phyloP scores from a whole-genome alignment of 2,888 invertebrate genomes.

The Thera obeliscata region DNA sequence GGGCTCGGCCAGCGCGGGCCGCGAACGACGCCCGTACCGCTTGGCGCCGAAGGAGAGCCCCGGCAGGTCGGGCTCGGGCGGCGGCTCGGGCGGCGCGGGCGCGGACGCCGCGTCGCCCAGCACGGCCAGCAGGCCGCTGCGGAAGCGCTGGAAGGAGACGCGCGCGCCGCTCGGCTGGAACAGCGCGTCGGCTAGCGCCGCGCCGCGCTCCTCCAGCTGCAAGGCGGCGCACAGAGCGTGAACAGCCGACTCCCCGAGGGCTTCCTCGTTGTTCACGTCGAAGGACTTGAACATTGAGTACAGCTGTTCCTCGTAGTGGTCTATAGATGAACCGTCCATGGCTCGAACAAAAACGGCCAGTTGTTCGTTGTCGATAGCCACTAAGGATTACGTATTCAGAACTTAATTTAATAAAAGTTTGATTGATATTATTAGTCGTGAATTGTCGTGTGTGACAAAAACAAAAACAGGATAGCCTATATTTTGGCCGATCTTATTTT shows the following conservation, averaged over 20 bases:
- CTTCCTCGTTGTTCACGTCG: slow-evolving; percentile 88
- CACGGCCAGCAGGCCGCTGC: slow-evolving; percentile 89
- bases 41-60: slow-evolving; percentile 90
- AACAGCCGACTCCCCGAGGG: slow-evolving; percentile 87
- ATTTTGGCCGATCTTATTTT: too few species aligned
- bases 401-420: too few species aligned
- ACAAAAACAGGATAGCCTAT: too few species aligned
- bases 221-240: slow-evolving; percentile 89
- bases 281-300: slow-evolving; percentile 92
- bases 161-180: slow-evolving; percentile 70
- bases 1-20: slow-evolving; percentile 77
- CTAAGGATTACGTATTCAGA: background rate
- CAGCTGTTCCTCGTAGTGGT: slow-evolving; percentile 93
- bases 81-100: slow-evolving; percentile 69
- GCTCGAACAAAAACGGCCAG: slow-evolving; percentile 29
- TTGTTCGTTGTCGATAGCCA: background rate
- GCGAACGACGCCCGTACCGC: slow-evolving; percentile 89
- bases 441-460: too few species aligned
- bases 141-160: slow-evolving; percentile 89
- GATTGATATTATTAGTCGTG: too few species aligned
- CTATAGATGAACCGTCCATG: slow-evolving; percentile 79
- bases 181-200: slow-evolving; percentile 85
- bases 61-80: slow-evolving; percentile 87
- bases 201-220: slow-evolving; percentile 90
- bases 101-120: slow-evolving; percentile 81